Base-by-base conservation (phyloP, 2,797 vertebrate species). In the Protonibea diacanthus region DNA sequence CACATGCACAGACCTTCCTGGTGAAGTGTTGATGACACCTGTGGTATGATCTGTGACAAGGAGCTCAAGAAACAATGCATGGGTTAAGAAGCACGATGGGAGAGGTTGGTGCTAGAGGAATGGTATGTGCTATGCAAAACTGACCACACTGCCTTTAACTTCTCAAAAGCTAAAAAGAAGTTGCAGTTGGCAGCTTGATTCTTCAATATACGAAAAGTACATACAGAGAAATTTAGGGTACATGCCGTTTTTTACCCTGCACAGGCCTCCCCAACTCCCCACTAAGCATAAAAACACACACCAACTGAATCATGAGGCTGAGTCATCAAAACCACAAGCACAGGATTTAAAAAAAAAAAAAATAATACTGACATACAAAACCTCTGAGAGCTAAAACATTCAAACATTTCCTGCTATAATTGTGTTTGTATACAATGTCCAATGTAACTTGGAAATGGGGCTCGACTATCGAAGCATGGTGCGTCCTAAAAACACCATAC, bases 241-340 rank as follows among this genome's bases (percentile, higher is more conserved):
- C 15, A 33, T 51, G 14, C 56, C 25, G 3, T 3, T 68, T 74
- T 84, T 40, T 62, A 62, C 44, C 5, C 64, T 57, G 9, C 6
- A 4, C 42, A 71, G 76, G 47, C 29, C 13, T 77, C 71, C 44
- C 3, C 21, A 59, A 58, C 55, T 79, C 52, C 61, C 66, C 52
- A 71, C 20, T 25, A 66, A 77, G 40, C 47, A 74, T 12, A 23
- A 6, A 78, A 51, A 83, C 67, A 79, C 60, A 73, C 52, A 53
- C 44, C 29, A 55, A 74, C 71, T 72, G 66, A 88, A 62, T 78
- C 80, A 77, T 71, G 77, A 80, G 65, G 57, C 79, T 80, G 83
- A 91, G 78, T 92, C 87, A 91, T 80, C 81, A 71, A 85, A 89
- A 84, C 86, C 86, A 82, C 79, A 81, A 83, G 78, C 73, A 78